Base-by-base conservation (phyloP, 2,113 vertebrate species). In the Percopsis transmontana region DNA sequence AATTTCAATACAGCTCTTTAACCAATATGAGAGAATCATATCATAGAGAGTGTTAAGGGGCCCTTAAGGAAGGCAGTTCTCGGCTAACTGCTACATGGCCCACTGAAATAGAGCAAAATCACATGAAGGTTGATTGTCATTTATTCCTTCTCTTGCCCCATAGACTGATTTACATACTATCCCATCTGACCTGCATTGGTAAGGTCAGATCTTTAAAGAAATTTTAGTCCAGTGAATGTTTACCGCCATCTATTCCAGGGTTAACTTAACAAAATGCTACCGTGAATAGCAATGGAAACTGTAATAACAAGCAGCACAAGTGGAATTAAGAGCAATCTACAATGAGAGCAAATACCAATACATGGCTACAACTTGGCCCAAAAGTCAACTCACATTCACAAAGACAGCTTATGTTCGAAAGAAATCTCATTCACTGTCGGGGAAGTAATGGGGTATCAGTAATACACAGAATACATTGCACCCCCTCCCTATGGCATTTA, bases 401-500 rank as follows among this genome's bases (percentile, higher is more conserved):
- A 66, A 58, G 47, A 48, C 23, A 24, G 39, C 24, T 11, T 18
- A 33, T 20, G 40, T 20, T 63, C 19, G 11, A n/a, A 19, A 45
- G 7, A 10, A 45, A 45, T 42, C 45, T 47, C 15, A 27, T n/a
- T 23, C 47, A 5, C 16, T n/a, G 24, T 58, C 48, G 33, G 39
- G 58, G 21, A 56, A 8, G 24, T 24, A 15, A 56, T 16, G 13
- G 2, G 53, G 6, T 16, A 2, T 13, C 15, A 33, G 10, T n/a
- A 38, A 56, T 27, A 52, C 48, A 61, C 16, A 54, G 42, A 77
- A 66, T 42, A 42, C 53, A 0, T 14, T 1, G n/a, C 23, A 67
- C 80, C 76, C 81, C 81, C 85, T 81, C 79, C 80, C 74, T 0
- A 45, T 62, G 83, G 63, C 72, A 70, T 21, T 62, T 62, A 44